Base-by-base conservation (phyloP, 2,888 invertebrate species). In the Choristoneura rosaceana region DNA sequence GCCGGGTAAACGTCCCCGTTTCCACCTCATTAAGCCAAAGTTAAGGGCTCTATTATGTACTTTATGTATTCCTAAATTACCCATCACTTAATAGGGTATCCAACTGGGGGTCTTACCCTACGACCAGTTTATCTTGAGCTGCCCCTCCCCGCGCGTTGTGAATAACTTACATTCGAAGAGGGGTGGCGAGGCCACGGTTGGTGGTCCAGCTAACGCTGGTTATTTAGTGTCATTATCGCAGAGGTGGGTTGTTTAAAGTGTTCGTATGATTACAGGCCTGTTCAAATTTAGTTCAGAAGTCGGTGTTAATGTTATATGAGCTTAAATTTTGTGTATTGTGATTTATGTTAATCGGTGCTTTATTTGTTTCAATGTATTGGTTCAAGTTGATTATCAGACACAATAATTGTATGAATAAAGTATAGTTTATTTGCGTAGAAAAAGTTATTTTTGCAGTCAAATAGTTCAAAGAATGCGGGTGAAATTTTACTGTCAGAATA, bases 1-100 rank as follows among this genome's bases (percentile, higher is more conserved):
- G 78, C 78, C 77, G 86, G 85, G 89, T 88, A 87, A 90, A 87
- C 87, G 90, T 82, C 84, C 89, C 91, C 87, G 90, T 93, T 93
- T 91, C 90, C 93, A 92, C 92, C 92, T 93, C 93, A 93, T 94
- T 94, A 92, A 90, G 85, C 87, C 83, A 84, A 84, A 89, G 90
- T 90, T 91, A 91, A 93, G 92, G 90, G 88, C 85, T 90, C 93
- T 92, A 93, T 94, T 94, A 93, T 93, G 91, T 93, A 94, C 93
- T 94, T 93, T 94, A 92, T 93, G 91, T 93, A 93, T 91, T 91
- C 87, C 92, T 93, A 93, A 94, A 94, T 94, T 94, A 92, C 92
- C 92, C 92, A 92, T 93, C 92, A 92, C 92, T 93, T 93, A 92
- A 93, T 90, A 70, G 70, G 65, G 60, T 55, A 81, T 83, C 83